Evolutionary conservation across 2,113 vertebrate species (phyloP).

Genomic region (Bubo scandiacus): DNA sequence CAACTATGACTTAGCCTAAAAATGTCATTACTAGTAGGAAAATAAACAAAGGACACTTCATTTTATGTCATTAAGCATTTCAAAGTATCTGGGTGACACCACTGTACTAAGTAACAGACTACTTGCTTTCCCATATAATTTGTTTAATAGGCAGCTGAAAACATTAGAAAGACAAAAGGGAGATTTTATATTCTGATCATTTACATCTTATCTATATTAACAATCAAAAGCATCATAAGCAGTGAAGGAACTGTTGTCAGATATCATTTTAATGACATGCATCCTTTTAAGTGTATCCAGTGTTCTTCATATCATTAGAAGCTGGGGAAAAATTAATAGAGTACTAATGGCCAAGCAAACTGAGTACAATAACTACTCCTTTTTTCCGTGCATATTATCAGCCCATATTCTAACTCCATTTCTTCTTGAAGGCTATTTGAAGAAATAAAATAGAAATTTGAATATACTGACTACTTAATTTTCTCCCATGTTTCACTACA

Average conservation of each 20-base stretch:
- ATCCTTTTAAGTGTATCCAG: conserved; percentile 21
- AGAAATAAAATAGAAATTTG: neutral
- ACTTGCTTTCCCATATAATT: neutral
- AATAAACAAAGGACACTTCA: conserved; percentile 27
- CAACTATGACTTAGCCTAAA: neutral
- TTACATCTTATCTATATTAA: conserved; percentile 50
- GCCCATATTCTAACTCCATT: neutral
- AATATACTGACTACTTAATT: neutral
- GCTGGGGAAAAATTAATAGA: conserved; percentile 1
- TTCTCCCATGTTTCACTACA: neutral
- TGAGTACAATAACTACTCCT: neutral
- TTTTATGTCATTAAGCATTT: neutral
- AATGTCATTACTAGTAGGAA: neutral
- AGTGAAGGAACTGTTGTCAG: neutral
- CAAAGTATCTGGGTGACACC: neutral
- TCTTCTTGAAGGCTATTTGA: neutral
- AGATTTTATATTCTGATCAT: conserved; percentile 43
- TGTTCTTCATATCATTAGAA: neutral
- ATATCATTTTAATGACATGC: conserved; percentile 14
- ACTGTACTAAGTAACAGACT: neutral
- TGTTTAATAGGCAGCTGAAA: conserved; percentile 41
- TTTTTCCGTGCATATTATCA: neutral
- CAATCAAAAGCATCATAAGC: conserved; percentile 36
- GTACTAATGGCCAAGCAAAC: conserved; percentile 14
- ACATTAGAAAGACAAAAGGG: conserved; percentile 27